A percentile compares a stretch with the other conserved stretches of the same genome.
Conservation (phyloP, 2,888 invertebrate species). For the Limulus polyphemus region DNA sequence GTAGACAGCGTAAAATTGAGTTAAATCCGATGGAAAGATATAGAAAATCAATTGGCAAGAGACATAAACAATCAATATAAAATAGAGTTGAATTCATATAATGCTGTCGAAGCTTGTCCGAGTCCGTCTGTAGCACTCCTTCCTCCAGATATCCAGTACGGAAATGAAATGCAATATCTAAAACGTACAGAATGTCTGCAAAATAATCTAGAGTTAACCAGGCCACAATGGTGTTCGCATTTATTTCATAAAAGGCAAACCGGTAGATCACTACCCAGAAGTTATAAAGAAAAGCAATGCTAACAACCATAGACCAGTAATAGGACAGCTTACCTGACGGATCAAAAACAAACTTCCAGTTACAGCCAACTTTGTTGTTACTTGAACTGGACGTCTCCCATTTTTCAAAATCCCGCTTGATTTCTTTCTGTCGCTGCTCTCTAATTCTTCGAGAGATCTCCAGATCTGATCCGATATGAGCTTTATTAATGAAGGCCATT, state of each 20-base stretch:
- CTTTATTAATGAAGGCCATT: slow-evolving; percentile 53
- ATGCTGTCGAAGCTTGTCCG: slow-evolving; percentile 80
- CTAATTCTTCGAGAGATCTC: slow-evolving; percentile 53
- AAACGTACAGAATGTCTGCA: slow-evolving; percentile 87
- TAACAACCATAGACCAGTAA: slow-evolving; percentile 95
- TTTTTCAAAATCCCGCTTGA: slow-evolving; percentile 36
- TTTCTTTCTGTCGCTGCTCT: slow-evolving; percentile 36
- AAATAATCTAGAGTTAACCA: slow-evolving; percentile 97
- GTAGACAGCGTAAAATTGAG: slow-evolving; percentile 87
- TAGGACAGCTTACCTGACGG: slow-evolving; percentile 92
- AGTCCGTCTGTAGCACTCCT: slow-evolving; percentile 92
- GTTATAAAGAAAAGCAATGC: slow-evolving; percentile 89
- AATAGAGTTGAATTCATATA: slow-evolving; percentile 97
- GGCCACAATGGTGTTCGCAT: slow-evolving; percentile 63
- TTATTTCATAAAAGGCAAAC: slow-evolving; percentile 96
- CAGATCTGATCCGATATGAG: slow-evolving; percentile 54
- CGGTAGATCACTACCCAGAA: slow-evolving; percentile 98
- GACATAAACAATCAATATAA: slow-evolving; percentile 96
- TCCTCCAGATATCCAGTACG: slow-evolving; percentile 94
- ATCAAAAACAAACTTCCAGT: slow-evolving; percentile 95
- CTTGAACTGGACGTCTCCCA: slow-evolving; percentile 36
- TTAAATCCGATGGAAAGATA: slow-evolving; percentile 90
- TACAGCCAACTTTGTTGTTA: slow-evolving; percentile 53
- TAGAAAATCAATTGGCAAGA: slow-evolving; percentile 92
- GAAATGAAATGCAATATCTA: slow-evolving; percentile 94